Percentiles rank a stretch among this genome's conserved stretches.
Conservation (phyloP, 2,113 vertebrate species). For the Origma solitaria region DNA sequence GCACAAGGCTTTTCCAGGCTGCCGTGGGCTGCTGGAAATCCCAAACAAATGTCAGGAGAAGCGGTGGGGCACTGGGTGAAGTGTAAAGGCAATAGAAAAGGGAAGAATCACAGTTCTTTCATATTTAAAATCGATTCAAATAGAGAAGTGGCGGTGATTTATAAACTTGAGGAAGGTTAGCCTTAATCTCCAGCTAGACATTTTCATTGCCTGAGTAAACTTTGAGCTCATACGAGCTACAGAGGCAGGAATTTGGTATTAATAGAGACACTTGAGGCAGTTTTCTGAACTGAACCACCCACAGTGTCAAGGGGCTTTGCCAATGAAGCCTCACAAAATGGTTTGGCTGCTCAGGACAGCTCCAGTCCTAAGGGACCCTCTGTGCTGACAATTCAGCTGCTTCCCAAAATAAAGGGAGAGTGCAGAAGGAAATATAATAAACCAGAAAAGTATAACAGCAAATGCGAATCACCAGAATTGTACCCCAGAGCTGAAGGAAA, state of each 20-base stretch:
- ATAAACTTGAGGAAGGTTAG: constrained; percentile 48
- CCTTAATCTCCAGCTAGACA: constrained; percentile 38
- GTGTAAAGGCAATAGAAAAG: neutral
- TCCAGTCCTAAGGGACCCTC: neutral
- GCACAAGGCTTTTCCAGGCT: neutral
- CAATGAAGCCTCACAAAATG: neutral
- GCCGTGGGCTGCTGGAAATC: neutral
- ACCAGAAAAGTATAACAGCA: neutral
- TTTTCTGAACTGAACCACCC: constrained; percentile 30
- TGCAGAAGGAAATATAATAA: neutral
- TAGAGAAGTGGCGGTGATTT: constrained; percentile 28
- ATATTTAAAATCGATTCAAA: constrained; percentile 19
- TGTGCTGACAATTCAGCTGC: neutral
- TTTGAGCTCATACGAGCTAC: neutral
- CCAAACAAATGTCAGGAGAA: neutral
- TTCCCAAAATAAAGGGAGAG: neutral
- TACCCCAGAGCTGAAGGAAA: neutral
- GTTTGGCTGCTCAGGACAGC: neutral
- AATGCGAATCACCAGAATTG: neutral
- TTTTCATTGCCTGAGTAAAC: constrained; percentile 52
- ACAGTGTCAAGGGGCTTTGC: neutral
- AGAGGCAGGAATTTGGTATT: constrained; percentile 28
- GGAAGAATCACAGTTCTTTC: neutral
- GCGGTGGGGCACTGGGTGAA: neutral
- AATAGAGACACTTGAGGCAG: constrained; percentile 17